These are phyloP conservation scores for Amiota minor DNA, from an alignment of 2,888 invertebrate genomes.

Conservation along the genomic window DNA sequence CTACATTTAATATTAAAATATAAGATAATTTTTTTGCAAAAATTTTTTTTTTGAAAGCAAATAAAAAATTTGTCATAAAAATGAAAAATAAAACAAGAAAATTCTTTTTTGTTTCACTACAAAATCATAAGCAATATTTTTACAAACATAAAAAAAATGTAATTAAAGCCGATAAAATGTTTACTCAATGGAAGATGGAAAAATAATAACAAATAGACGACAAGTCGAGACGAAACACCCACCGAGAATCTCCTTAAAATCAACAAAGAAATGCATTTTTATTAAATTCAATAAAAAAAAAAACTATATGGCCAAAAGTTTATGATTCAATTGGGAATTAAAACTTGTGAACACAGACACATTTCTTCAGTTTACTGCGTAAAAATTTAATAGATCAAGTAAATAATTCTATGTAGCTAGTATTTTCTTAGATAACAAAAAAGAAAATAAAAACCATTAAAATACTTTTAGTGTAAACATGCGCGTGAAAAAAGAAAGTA, in stretches of 20 bases:
- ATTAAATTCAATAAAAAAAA: not conserved
- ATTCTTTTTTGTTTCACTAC: too few relatives aligned
- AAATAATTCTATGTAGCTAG: too few relatives aligned
- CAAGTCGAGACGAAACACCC: too few relatives aligned
- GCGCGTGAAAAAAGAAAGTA: constrained; percentile 36
- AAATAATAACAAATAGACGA: not conserved
- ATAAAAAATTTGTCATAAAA: too few relatives aligned
- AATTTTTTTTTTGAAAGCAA: too few relatives aligned
- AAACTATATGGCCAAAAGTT: not conserved
- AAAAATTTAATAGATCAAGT: constrained; percentile 35
- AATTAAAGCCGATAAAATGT: constrained; percentile 54
- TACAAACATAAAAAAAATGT: constrained; percentile 54
- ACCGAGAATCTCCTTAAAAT: too few relatives aligned
- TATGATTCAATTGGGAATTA: constrained; percentile 12
- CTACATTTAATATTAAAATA: too few relatives aligned
- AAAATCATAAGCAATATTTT: constrained; percentile 32
- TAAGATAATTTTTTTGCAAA: too few relatives aligned
- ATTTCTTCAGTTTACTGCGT: constrained; percentile 16
- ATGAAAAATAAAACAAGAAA: too few relatives aligned
- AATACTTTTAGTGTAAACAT: constrained; percentile 56
- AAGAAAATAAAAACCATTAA: constrained; percentile 42
- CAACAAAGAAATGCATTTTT: too few relatives aligned
- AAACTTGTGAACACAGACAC: constrained; percentile 36
- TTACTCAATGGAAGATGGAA: constrained; percentile 51
- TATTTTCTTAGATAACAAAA: constrained; percentile 23